Evolutionary conservation across 2,113 vertebrate genomes (phyloP).

Genomic region (Oceanodroma tethys): DNA sequence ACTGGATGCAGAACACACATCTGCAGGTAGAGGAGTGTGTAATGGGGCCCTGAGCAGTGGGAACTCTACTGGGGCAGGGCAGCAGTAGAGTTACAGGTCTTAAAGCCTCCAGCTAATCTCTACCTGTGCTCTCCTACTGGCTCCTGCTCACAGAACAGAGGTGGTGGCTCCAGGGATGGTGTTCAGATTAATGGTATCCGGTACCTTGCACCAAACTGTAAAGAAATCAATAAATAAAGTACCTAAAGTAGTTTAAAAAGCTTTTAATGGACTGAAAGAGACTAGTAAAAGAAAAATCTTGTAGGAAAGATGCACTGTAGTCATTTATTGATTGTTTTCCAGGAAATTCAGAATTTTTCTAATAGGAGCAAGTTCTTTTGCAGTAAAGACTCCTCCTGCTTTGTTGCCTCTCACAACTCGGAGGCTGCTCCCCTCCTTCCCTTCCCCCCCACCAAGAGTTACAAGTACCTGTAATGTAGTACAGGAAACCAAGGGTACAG

Average conservation of each 20-base stretch:
- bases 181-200: too few relatives aligned
- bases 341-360: constrained; percentile 43
- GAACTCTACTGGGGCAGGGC: fast-evolving
- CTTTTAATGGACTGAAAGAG: constrained; percentile 61
- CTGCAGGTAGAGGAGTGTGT: background rate
- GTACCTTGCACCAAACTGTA: background rate
- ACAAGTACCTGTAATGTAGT: background rate
- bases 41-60: fast-evolving
- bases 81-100: background rate
- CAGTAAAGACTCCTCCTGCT: constrained; percentile 2
- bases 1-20: fast-evolving
- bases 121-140: background rate
- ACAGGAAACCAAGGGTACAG: background rate
- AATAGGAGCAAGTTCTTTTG: constrained; percentile 36
- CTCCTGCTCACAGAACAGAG: background rate
- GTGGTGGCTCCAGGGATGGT: background rate
- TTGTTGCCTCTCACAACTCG: background rate
- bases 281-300: constrained; percentile 32
- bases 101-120: background rate
- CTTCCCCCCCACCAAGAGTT: background rate
- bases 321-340: constrained; percentile 69
- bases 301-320: constrained; percentile 58
- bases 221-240: background rate
- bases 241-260: constrained; percentile 21
- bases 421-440: background rate